phyloP scores from a whole-genome alignment of 92 coral and sea anemone species.

The Siderastrea siderea region DNA sequence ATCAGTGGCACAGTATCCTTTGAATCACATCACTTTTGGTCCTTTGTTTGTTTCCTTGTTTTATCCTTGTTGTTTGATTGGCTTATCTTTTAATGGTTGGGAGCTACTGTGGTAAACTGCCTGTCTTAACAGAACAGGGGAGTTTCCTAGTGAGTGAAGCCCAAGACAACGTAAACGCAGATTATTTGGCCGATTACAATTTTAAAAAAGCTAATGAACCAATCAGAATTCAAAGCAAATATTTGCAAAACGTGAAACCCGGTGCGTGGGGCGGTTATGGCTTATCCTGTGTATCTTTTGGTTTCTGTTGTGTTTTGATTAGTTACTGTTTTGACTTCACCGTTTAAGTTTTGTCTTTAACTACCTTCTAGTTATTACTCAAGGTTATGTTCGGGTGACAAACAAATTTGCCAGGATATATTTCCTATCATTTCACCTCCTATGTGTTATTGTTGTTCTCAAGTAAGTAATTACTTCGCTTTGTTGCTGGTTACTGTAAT shows the following conservation, averaged over 20 bases:
- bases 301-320: not conserved
- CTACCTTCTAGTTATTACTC: conserved; percentile 80
- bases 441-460: conserved; percentile 94
- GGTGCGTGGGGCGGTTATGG: no score
- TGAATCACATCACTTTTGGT: not conserved
- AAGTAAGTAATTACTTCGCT: conserved; percentile 75
- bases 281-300: no score
- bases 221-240: not conserved
- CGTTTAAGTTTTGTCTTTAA: conserved; percentile 47
- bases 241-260: not conserved
- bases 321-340: not conserved
- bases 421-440: conserved; percentile 91
- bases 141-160: no score
- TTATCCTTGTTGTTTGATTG: not conserved
- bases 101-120: no score
- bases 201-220: not conserved
- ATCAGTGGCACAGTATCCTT: conserved; percentile 99
- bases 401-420: conserved; percentile 89
- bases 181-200: no score
- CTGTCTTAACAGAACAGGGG: no score
- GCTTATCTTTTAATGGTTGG: not conserved
- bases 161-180: no score
- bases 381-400: conserved; percentile 92
- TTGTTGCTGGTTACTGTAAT: no score
- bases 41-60: not conserved